A percentile compares a stretch with the other conserved stretches of the same genome.
phyloP scores from a whole-genome alignment of 1,140 invertebrate species.

The Manduca sexta region DNA sequence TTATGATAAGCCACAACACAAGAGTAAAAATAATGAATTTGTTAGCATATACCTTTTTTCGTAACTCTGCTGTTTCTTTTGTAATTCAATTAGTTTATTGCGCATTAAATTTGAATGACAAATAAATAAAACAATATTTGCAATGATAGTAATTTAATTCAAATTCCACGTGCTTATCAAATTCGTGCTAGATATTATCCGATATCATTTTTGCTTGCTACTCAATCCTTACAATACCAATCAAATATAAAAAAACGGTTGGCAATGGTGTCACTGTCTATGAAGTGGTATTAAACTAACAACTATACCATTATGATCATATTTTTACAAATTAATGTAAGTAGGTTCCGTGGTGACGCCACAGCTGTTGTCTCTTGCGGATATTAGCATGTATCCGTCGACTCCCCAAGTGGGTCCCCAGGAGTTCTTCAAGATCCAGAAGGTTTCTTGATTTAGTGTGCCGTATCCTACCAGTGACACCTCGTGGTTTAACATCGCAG shows the following conservation, averaged over 20 bases:
- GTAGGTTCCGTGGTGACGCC: constrained; percentile 75
- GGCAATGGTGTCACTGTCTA: too few relatives aligned
- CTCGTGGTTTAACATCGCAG: constrained; percentile 68
- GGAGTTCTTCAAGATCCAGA: constrained; percentile 88
- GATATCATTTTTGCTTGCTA: not conserved
- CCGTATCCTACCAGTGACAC: constrained; percentile 77
- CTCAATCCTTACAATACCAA: not conserved
- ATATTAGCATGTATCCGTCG: constrained; percentile 86
- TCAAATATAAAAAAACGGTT: too few relatives aligned
- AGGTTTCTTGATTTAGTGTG: constrained; percentile 72
- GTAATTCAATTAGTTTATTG: too few relatives aligned
- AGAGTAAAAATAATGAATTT: too few relatives aligned
- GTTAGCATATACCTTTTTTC: too few relatives aligned
- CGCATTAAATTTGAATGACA: too few relatives aligned
- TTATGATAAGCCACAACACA: too few relatives aligned
- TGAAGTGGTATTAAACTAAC: too few relatives aligned
- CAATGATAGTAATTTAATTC: not conserved
- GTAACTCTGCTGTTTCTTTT: too few relatives aligned
- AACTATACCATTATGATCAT: too few relatives aligned
- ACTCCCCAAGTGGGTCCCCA: constrained; percentile 82
- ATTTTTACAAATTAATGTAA: constrained; percentile 57
- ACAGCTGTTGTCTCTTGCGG: constrained; percentile 86
- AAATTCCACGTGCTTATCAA: constrained; percentile 18
- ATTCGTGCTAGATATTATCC: constrained; percentile 4
- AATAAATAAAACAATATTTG: too few relatives aligned